These are phyloP conservation scores for Daptonema setosum DNA, from an alignment of 2,888 invertebrate genomes.

Conservation along the genomic window DNA sequence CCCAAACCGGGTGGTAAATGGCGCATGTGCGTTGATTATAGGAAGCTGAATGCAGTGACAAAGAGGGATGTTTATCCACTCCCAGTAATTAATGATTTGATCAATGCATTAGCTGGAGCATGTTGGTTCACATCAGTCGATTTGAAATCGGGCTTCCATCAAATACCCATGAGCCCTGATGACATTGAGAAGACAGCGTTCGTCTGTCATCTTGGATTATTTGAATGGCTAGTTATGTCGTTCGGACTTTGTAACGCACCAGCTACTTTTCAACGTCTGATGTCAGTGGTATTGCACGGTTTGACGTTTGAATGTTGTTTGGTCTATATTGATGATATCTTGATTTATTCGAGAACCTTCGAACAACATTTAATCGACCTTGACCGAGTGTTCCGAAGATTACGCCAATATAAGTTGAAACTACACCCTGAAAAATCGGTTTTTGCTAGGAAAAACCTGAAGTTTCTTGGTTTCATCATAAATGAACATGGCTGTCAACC, in stretches of 20 bases:
- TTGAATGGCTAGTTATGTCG: conserved; percentile 10
- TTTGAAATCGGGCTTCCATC: conserved; percentile 7
- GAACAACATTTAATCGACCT: not conserved
- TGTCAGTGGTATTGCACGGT: not conserved
- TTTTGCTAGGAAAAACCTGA: not conserved
- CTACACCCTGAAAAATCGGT: not conserved
- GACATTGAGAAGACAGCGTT: conserved; percentile 10
- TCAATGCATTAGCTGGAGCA: not conserved
- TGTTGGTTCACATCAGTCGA: conserved; percentile 3
- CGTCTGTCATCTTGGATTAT: conserved; percentile 8
- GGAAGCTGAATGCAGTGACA: conserved; percentile 1
- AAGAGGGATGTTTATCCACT: not conserved
- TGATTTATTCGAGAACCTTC: not conserved
- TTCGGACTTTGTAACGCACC: conserved; percentile 10
- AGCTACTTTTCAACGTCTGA: conserved; percentile 10
- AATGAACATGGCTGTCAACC: not conserved
- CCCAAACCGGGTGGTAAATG: not conserved
- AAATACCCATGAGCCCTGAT: conserved; percentile 5
- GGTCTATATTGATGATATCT: conserved; percentile 5
- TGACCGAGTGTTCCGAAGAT: not conserved
- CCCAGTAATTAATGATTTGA: conserved; percentile 2
- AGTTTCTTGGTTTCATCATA: not conserved
- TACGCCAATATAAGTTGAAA: not conserved
- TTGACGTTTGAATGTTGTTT: too few relatives aligned
- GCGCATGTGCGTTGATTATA: conserved; percentile 1